A percentile compares a stretch with the other conserved stretches of the same genome.
Conservation (phyloP, 2,113 vertebrate species). For the Cacatua alba region DNA sequence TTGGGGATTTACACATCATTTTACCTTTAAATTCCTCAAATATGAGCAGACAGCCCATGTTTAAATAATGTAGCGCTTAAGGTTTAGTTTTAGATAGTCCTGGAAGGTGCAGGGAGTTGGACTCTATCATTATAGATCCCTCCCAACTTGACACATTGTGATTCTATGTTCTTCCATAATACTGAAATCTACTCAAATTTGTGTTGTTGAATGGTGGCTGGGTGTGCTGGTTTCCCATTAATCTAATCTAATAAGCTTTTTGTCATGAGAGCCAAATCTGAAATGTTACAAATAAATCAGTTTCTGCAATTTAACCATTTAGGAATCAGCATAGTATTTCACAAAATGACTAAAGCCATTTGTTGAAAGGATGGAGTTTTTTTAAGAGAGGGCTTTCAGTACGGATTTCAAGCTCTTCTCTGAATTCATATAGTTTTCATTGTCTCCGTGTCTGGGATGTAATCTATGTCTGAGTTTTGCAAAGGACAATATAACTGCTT, state of each 20-base stretch:
- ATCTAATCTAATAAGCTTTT: neutral
- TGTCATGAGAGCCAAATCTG: neutral
- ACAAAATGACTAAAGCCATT: neutral
- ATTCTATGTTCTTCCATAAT: neutral
- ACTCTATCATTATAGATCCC: neutral
- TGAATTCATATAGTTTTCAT: neutral
- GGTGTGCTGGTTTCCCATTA: neutral
- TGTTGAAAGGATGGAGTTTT: neutral
- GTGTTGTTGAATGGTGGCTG: neutral
- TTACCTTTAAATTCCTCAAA: neutral
- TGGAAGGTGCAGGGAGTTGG: neutral
- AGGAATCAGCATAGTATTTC: neutral
- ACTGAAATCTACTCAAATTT: neutral
- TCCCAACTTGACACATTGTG: neutral
- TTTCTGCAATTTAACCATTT: neutral
- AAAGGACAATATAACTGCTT: neutral
- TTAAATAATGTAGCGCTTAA: neutral
- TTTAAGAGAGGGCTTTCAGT: neutral
- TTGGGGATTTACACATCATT: neutral
- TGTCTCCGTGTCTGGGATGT: neutral
- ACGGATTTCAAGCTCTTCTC: neutral
- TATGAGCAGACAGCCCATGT: neutral
- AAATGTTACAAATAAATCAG: neutral
- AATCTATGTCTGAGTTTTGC: neutral
- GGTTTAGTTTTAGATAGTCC: neutral